Base-by-base conservation (phyloP, 2,888 invertebrate genomes). In the Sepiola atlantica region DNA sequence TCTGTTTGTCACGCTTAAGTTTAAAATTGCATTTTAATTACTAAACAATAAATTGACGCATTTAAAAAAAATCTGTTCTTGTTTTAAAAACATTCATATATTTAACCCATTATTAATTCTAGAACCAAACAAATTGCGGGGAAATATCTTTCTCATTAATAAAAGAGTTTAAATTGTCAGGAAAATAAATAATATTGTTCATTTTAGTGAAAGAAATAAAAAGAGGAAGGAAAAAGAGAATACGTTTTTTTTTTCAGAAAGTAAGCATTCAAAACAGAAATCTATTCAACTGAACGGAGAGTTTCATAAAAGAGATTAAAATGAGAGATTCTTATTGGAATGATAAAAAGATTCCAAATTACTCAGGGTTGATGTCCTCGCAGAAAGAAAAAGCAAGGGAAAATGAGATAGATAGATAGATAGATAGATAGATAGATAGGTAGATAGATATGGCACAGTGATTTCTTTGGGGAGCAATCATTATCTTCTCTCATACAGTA, bases 181-280 rank as follows among this genome's bases (percentile, higher is more conserved):
- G 77, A 32, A 77, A 77, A 18, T n/a, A 77, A 77, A n/a, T n/a
- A 77, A 77, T 77, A 77, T 77, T n/a, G n/a, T 77, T 77, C 77
- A 77, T 77, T 77, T n/a, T n/a, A n/a, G 77, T n/a, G 14, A 77
- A 77, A 77, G n/a, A 77, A 28, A 16, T 45, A 45, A 45, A 45
- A 4, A 45, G 45, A 77, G 18, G n/a, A 18, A 77, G 10, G 28
- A 24, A 77, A 77, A 77, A 77, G n/a, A n/a, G 77, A 77, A n/a
- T 32, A 77, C 21, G 77, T 3, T 77, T 77, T 18, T 77, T n/a
- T 77, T 77, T 77, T 32, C n/a, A 77, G n/a, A 77, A 77, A 18
- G n/a, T n/a, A 77, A n/a, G 77, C 77, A 77, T 77, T 77, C 32
- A 77, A 77, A 77, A 77, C n/a, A 77, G 77, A 77, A 77, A n/a